These are phyloP conservation scores for Pteropus rufus DNA, from an alignment of 2,797 vertebrate genomes.

Conservation along the genomic window DNA sequence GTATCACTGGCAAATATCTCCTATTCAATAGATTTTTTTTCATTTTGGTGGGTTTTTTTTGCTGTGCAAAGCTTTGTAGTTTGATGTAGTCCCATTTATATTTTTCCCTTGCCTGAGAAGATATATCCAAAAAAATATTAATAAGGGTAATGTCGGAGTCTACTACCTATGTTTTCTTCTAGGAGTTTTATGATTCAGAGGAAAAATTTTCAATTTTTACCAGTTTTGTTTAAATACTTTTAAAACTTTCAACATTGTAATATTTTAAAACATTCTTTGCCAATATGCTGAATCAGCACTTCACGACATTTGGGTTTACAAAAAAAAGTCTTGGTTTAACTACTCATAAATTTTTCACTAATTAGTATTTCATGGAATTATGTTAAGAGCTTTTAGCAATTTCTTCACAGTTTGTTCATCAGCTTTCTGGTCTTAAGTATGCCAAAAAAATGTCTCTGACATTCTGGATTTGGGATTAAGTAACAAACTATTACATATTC, in stretches of 20 bases:
- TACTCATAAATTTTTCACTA: background rate
- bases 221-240: background rate
- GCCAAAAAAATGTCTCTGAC: background rate
- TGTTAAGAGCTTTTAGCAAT: background rate
- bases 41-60: background rate
- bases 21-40: background rate
- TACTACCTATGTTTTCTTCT: background rate
- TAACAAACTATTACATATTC: background rate
- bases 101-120: background rate
- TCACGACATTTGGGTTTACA: background rate
- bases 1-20: background rate
- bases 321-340: background rate
- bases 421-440: background rate
- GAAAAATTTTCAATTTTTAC: background rate
- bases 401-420: background rate
- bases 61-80: background rate
- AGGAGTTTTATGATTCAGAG: background rate
- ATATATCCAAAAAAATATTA: background rate
- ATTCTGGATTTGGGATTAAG: background rate
- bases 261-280: background rate
- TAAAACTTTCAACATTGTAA: background rate
- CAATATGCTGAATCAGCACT: background rate
- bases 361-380: background rate
- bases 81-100: background rate
- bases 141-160: background rate